phyloP scores from a whole-genome alignment of 2,797 vertebrate genomes.

The Dicrostonyx torquatus region DNA sequence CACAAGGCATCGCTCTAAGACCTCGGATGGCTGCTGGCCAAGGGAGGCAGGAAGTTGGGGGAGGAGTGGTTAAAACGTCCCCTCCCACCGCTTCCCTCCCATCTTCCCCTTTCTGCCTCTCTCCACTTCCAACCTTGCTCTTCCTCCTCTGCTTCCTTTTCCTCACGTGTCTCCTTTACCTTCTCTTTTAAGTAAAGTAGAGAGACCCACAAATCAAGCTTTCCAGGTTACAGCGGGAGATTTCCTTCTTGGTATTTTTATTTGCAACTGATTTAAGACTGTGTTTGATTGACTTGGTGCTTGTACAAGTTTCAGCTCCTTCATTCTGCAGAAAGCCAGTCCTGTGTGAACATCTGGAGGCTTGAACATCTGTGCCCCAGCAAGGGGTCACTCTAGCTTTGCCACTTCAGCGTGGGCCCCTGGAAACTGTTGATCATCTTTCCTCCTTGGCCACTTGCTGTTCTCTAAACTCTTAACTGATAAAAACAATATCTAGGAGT shows the following conservation, averaged over 20 bases:
- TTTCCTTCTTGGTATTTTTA: not conserved
- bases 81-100: not conserved
- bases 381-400: not conserved
- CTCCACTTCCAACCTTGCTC: not conserved
- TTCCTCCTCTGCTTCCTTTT: not conserved
- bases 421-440: not conserved
- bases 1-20: not conserved
- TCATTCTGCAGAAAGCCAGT: not conserved
- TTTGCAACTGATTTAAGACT: not conserved
- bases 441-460: not conserved
- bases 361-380: not conserved
- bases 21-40: not conserved
- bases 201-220: not conserved
- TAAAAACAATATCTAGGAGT: not conserved
- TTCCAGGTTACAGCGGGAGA: not conserved
- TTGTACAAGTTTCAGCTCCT: not conserved
- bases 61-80: not conserved
- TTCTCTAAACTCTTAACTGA: constrained; percentile 3
- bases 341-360: not conserved
- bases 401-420: not conserved
- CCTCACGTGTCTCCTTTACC: not conserved
- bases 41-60: constrained; percentile 11
- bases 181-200: not conserved
- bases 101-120: not conserved
- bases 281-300: not conserved